phyloP scores from a whole-genome alignment of 1,140 invertebrate species.

The Aethina tumida region DNA sequence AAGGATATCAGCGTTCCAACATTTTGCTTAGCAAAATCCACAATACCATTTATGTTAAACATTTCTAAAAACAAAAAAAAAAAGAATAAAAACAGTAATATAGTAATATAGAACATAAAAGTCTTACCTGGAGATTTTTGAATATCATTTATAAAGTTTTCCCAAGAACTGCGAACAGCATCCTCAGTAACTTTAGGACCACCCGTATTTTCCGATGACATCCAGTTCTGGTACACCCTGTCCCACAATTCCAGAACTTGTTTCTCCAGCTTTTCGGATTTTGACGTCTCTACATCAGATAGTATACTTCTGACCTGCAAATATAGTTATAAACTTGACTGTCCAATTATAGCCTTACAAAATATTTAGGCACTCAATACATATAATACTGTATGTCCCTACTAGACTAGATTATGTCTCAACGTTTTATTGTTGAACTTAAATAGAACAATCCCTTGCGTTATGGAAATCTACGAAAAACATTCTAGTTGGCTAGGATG shows the following conservation, averaged over 20 bases:
- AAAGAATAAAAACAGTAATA: constrained; percentile 10
- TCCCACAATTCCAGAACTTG: constrained; percentile 92
- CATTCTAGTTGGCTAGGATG: too few relatives aligned
- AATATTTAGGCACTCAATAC: too few relatives aligned
- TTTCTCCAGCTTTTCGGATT: constrained; percentile 76
- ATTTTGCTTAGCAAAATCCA: constrained; percentile 83
- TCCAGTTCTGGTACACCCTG: constrained; percentile 84
- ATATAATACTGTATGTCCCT: not conserved
- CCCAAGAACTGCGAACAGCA: constrained; percentile 60
- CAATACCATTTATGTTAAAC: constrained; percentile 63
- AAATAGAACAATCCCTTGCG: too few relatives aligned
- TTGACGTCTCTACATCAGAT: constrained; percentile 68
- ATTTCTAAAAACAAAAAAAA: constrained; percentile 42
- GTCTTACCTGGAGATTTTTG: constrained; percentile 55
- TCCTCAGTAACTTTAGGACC: constrained; percentile 60
- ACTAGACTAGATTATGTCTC: too few relatives aligned
- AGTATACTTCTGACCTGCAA: constrained; percentile 62
- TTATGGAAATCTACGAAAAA: too few relatives aligned
- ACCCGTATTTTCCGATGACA: constrained; percentile 50
- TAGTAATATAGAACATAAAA: not conserved
- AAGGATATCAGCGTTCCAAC: constrained; percentile 83
- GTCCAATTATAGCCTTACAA: not conserved
- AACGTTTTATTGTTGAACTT: too few relatives aligned
- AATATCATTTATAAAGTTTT: constrained; percentile 60
- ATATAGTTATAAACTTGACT: not conserved